Evolutionary conservation across 92 coral and sea anemone genomes (phyloP).

Genomic region (Epizoanthus rinbou): DNA sequence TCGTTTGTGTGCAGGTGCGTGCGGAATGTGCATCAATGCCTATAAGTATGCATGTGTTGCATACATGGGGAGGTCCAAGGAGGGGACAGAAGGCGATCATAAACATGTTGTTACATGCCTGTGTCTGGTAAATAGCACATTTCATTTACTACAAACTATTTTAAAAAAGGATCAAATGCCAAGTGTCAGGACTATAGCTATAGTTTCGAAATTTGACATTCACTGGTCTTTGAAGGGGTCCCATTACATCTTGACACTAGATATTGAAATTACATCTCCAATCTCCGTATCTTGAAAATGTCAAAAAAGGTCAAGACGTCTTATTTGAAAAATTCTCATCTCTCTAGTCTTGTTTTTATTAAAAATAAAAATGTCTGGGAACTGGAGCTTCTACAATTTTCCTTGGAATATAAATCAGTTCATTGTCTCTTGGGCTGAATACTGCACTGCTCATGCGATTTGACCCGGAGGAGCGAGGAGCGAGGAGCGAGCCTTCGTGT

Average conservation of each 20-base stretch:
- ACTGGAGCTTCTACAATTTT: neutral
- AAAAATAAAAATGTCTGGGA: neutral
- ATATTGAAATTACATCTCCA: neutral
- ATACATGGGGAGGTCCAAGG: no score
- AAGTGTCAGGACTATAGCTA: neutral
- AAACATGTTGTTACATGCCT: no score
- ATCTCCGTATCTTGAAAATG: neutral
- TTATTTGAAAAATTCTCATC: neutral
- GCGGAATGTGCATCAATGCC: no score
- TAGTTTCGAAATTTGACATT: neutral
- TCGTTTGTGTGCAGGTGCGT: no score
- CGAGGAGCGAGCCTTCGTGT: neutral
- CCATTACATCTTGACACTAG: neutral
- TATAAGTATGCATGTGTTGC: no score
- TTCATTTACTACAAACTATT: neutral
- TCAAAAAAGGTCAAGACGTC: neutral
- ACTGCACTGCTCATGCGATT: no score
- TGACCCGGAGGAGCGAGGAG: neutral
- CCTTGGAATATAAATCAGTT: neutral
- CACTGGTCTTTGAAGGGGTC: slow-evolving; percentile 18
- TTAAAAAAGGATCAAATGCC: neutral
- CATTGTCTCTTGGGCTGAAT: no score
- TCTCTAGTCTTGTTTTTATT: neutral
- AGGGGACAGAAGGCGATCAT: no score
- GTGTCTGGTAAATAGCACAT: no score